Percentiles rank a stretch among this genome's conserved stretches.
Evolutionary conservation across 2,888 invertebrate species (phyloP).

Genomic region (Selenia dentaria): DNA sequence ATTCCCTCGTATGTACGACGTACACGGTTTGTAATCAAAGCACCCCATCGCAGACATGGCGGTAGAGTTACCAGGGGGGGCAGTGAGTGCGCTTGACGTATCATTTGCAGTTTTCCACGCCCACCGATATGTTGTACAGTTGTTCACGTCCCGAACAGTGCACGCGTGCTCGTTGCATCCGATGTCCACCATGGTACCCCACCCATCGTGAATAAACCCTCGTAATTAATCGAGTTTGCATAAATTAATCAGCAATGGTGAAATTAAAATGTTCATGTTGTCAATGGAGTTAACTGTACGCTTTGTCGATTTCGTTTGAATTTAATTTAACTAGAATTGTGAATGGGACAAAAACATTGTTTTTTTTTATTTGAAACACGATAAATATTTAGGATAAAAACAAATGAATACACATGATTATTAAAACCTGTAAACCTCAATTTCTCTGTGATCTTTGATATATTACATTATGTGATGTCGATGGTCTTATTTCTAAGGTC

Average conservation of each 20-base stretch:
- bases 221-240: conserved; percentile 23
- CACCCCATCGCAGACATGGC: conserved; percentile 31
- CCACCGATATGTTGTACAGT: conserved; percentile 43
- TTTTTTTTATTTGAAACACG: no score
- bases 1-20: conserved; percentile 26
- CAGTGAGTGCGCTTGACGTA: conserved; percentile 69
- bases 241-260: conserved; percentile 15
- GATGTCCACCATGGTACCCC: conserved; percentile 15
- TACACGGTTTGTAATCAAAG: conserved; percentile 50
- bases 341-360: no score
- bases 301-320: no score
- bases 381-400: no score
- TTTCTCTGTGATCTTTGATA: no score
- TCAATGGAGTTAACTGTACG: no score
- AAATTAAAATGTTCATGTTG: conserved; percentile 5
- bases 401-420: no score
- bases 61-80: conserved; percentile 27
- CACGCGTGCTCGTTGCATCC: conserved; percentile 15
- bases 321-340: no score
- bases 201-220: conserved; percentile 11
- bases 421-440: no score
- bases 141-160: conserved; percentile 3
- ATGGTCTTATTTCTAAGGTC: no score
- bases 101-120: conserved; percentile 75
- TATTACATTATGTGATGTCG: no score